These are phyloP conservation scores for Emydoidea blandingii DNA, from an alignment of 2,797 vertebrate genomes.

Conservation along the genomic window DNA sequence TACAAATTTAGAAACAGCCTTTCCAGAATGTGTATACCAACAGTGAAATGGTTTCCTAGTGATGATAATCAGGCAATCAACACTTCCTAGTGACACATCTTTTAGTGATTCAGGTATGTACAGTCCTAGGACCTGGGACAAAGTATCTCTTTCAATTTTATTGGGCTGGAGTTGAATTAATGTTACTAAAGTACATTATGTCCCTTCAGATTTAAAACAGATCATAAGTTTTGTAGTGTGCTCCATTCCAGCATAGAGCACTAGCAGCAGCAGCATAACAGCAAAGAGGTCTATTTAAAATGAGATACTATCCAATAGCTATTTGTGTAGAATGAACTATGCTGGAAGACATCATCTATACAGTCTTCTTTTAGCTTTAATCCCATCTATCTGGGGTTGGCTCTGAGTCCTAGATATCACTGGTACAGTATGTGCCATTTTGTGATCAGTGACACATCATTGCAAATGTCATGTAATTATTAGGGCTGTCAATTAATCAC, in stretches of 20 bases:
- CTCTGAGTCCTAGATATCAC: not conserved
- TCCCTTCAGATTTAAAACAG: not conserved
- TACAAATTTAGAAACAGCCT: not conserved
- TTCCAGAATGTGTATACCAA: not conserved
- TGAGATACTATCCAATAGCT: not conserved
- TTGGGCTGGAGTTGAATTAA: not conserved
- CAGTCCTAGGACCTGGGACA: not conserved
- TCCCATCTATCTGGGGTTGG: too few species aligned
- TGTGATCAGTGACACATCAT: not conserved
- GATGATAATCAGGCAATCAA: not conserved
- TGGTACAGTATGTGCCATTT: not conserved
- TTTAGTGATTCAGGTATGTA: not conserved
- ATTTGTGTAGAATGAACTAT: not conserved
- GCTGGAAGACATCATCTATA: not conserved
- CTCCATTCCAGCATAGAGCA: not conserved
- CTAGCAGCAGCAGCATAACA: not conserved
- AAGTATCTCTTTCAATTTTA: not conserved
- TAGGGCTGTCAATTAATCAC: too few species aligned
- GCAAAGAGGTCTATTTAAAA: not conserved
- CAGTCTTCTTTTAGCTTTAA: not conserved
- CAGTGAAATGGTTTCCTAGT: not conserved
- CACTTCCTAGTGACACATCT: not conserved
- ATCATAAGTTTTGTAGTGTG: fast-evolving
- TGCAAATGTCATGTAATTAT: not conserved
- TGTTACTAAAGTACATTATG: not conserved